Evolutionary conservation across 2,888 invertebrate species (phyloP).

Genomic region (Molorchus minor): DNA sequence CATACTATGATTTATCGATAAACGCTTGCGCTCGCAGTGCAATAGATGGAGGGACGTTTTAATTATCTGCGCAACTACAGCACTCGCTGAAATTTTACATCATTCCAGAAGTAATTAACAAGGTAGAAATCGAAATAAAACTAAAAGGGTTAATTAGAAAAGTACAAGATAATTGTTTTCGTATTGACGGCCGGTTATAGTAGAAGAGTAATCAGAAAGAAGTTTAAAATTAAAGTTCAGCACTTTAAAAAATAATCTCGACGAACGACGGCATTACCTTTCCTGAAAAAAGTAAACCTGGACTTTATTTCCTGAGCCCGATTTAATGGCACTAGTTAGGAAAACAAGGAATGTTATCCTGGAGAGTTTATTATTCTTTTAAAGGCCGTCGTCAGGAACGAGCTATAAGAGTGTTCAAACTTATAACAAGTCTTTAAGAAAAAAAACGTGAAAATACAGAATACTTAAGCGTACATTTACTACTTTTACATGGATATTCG

Average conservation of each 20-base stretch:
- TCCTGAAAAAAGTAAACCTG: not conserved
- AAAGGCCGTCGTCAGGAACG: no score
- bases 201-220: constrained; percentile 13
- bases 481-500: no score
- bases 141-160: constrained; percentile 1
- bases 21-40: no score
- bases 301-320: not conserved
- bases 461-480: no score
- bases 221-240: constrained; percentile 20
- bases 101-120: constrained; percentile 1
- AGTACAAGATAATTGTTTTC: constrained; percentile 12
- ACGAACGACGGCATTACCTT: not conserved
- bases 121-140: not conserved
- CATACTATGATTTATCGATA: no score
- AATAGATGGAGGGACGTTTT: no score
- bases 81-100: not conserved
- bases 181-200: constrained; percentile 6
- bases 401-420: not conserved
- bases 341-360: not conserved
- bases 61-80: not conserved
- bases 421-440: not conserved
- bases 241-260: constrained; percentile 6
- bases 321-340: not conserved
- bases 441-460: no score
- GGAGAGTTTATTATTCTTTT: not conserved